Conservation (phyloP, 1,140 invertebrate species). For the Ostrea edulis region DNA sequence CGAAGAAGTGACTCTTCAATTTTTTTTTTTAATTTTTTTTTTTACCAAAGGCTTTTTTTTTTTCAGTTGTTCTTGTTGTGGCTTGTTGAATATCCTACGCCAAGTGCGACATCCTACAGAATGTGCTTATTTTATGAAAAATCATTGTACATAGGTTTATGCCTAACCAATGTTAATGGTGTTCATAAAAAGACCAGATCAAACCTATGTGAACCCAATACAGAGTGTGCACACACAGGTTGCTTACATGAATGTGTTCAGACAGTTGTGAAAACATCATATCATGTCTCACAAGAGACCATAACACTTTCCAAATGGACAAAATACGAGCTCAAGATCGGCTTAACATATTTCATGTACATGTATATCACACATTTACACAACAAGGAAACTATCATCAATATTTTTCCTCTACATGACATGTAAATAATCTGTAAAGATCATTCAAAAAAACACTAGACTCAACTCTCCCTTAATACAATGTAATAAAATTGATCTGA, state of each 20-base stretch:
- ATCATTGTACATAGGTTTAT: not conserved
- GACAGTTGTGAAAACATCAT: not conserved
- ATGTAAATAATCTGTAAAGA: not conserved
- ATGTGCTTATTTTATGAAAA: not conserved
- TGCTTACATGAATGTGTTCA: not conserved
- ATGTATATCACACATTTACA: not conserved
- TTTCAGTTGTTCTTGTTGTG: too few relatives aligned
- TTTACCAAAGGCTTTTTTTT: too few relatives aligned
- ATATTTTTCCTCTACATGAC: not conserved
- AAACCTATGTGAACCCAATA: not conserved
- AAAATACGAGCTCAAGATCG: not conserved
- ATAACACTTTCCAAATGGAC: not conserved
- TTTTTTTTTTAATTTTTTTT: too few relatives aligned
- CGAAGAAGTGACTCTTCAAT: too few relatives aligned
- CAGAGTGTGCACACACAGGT: not conserved
- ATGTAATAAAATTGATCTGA: not conserved
- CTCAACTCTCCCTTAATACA: not conserved
- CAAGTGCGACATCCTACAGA: too few relatives aligned
- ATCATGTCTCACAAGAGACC: not conserved
- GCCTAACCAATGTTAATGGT: not conserved
- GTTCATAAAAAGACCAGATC: not conserved
- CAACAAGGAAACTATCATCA: conserved; percentile 4
- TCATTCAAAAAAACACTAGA: not conserved
- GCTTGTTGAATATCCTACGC: too few relatives aligned
- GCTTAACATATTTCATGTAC: not conserved